Evolutionary conservation across 2,888 invertebrate species (phyloP), one percentile per base, ranked within the genome.

Genomic region (Ochlodes sylvanus): DNA sequence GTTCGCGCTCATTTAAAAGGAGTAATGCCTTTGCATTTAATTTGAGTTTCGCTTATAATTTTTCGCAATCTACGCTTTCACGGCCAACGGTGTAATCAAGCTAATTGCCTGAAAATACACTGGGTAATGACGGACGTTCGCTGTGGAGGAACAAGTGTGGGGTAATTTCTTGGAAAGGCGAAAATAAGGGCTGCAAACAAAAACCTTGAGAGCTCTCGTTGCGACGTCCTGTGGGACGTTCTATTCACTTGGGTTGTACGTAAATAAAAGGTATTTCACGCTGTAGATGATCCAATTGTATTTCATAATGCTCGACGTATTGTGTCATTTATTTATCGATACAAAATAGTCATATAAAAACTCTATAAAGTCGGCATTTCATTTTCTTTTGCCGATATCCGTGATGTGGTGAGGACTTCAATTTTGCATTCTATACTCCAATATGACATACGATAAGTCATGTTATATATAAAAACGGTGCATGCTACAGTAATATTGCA

Each of bases 1-100:
- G 47, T 38, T 38, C 50, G 21, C 64, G 42, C 50, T 57, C 57
- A 41, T 56, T 44, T n/a, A 17, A 50, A 64, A 38, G 65, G 62
- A 65, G 44, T 65, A 57, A 56, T 64, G 55, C 47, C 50, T 50
- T 41, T 50, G 38, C 57, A 27, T 65, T 64, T 65, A 58, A 65
- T 57, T 57, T 38, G 41, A 58, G 50, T 41, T 57, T 65, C 32
- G 50, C 57, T 64, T 56, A 57, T 65, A 57, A 65, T 65, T 58
- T 47, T 15, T 15, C 14, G 54, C 57, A 50, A 57, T 50, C 21
- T 41, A 50, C 64, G 47, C 47, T 50, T 67, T 41, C 47, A 42
- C 57, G 68, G 61, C 65, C 70, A 19, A 38, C 42, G 5, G 50
- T 70, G 61, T 57, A 68, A 64, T 50, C 42, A 68, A 14, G 21